Base-by-base conservation (phyloP, 2,797 vertebrate genomes). In the Cynopterus sphinx region DNA sequence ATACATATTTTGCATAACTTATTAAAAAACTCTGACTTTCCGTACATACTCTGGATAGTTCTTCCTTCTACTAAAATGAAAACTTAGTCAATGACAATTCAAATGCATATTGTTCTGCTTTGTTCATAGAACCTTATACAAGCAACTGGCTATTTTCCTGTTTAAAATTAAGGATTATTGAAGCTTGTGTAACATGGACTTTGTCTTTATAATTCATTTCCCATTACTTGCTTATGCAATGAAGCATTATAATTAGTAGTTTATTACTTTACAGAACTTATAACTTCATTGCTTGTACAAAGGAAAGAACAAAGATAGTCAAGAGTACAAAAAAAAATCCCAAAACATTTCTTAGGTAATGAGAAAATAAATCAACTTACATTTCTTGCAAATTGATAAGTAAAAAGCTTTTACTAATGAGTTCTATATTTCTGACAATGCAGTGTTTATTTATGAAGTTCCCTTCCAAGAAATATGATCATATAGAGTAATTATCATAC, bases 141-240 rank as follows among this genome's bases (percentile, higher is more conserved):
- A 96, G 55, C 96, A 97, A 98, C 97, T 98, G 97, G 73, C 84
- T 97, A 96, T 97, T 97, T 98, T 97, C 94, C 96, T 97, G 90
- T 65, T 82, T 70, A 97, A 96, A 98, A 98, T 98, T 98, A 98
- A 97, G 94, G 87, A 97, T 97, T 97, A 96, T 59, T 96, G 90
- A 98, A 97, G 94, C 93, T 96, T 97, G 71, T 1, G 53, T 89
- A 97, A 95, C 11, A 26, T 95, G 92, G 91, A 96, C 78, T 98
- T 97, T 97, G 73, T 96, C 97, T 97, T 98, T 95, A 94, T 98
- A 97, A 98, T 96, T 98, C 97, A 98, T 97, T 94, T 93, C 93
- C 91, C 87, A 81, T 97, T 97, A 94, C 97, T 98, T 98, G 82
- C 91, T 97, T 97, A 93, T 94, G 95, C 87, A 97, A 65, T 91